Conservation (phyloP, 2,113 vertebrate species). For the Beaufortia kweichowensis region DNA sequence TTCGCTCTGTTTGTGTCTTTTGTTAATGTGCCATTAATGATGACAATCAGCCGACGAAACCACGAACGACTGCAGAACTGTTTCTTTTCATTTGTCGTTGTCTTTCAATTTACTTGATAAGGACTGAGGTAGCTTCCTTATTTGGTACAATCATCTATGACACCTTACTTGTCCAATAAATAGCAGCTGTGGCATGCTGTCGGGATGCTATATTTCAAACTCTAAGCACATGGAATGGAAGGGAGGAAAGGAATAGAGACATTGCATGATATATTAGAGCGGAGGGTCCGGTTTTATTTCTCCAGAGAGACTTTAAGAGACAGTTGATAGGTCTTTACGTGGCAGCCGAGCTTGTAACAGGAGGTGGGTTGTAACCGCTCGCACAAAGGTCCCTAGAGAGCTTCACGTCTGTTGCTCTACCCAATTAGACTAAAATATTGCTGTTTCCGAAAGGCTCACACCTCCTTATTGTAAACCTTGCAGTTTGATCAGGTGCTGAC, state of each 20-base stretch:
- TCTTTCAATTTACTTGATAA: not conserved
- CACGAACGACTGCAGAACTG: conserved; percentile 44
- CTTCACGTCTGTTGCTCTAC: conserved; percentile 78
- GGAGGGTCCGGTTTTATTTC: conserved; percentile 70
- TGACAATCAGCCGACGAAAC: conserved; percentile 62
- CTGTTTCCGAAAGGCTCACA: conserved; percentile 74
- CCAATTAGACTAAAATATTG: conserved; percentile 84
- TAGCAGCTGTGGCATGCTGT: not conserved
- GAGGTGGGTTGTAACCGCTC: conserved; percentile 82
- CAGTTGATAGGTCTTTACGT: conserved; percentile 70
- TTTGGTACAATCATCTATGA: not conserved
- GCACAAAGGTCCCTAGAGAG: conserved; percentile 75
- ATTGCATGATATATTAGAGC: conserved; percentile 63
- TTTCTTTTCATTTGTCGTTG: conserved; percentile 18
- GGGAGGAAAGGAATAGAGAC: conserved; percentile 60
- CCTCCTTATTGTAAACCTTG: conserved; percentile 68
- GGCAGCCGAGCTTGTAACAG: conserved; percentile 75
- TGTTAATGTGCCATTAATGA: conserved; percentile 69
- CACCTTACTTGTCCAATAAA: not conserved
- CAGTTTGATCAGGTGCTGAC: conserved; percentile 92
- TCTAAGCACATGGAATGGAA: conserved; percentile 29
- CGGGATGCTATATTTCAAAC: conserved; percentile 47
- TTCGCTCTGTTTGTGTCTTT: conserved; percentile 67
- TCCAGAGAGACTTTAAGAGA: conserved; percentile 71
- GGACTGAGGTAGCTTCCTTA: not conserved